A percentile compares a stretch with the other conserved stretches of the same genome.
Conservation (phyloP, 2,797 vertebrate genomes). For the Triplophysa yarkandensis region DNA sequence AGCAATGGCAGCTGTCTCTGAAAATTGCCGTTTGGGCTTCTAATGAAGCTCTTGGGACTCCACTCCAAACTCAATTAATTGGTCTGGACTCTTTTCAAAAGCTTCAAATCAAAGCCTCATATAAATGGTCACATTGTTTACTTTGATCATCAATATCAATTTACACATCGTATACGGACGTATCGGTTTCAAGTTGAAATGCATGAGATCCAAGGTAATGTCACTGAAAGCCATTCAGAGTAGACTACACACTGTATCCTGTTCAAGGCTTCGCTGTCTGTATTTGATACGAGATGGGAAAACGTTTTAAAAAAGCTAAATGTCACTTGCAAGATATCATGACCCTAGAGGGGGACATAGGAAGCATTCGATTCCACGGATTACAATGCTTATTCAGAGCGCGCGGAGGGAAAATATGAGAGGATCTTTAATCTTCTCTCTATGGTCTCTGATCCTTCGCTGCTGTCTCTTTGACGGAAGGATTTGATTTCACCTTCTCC, state of each 20-base stretch:
- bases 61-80: constrained; percentile 86
- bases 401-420: constrained; percentile 40
- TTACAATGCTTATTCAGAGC: constrained; percentile 35
- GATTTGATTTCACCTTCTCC: constrained; percentile 42
- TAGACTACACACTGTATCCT: constrained; percentile 24
- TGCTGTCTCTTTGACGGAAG: constrained; percentile 36
- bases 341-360: constrained; percentile 25
- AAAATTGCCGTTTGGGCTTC: constrained; percentile 42
- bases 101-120: constrained; percentile 68
- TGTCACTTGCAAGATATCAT: constrained; percentile 38
- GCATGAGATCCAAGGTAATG: constrained; percentile 34
- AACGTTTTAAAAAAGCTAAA: constrained; percentile 41
- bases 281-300: constrained; percentile 39
- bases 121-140: constrained; percentile 66
- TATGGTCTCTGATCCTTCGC: constrained; percentile 34
- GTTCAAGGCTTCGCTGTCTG: constrained; percentile 31
- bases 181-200: constrained; percentile 28
- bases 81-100: constrained; percentile 84
- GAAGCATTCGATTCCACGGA: constrained; percentile 27
- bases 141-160: constrained; percentile 53
- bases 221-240: constrained; percentile 17
- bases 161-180: constrained; percentile 40
- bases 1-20: constrained; percentile 50
- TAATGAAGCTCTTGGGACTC: constrained; percentile 88
- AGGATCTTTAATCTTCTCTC: constrained; percentile 45